Evolutionary conservation across 2,797 vertebrate species (phyloP).

Genomic region (Enteromius anoplus): DNA sequence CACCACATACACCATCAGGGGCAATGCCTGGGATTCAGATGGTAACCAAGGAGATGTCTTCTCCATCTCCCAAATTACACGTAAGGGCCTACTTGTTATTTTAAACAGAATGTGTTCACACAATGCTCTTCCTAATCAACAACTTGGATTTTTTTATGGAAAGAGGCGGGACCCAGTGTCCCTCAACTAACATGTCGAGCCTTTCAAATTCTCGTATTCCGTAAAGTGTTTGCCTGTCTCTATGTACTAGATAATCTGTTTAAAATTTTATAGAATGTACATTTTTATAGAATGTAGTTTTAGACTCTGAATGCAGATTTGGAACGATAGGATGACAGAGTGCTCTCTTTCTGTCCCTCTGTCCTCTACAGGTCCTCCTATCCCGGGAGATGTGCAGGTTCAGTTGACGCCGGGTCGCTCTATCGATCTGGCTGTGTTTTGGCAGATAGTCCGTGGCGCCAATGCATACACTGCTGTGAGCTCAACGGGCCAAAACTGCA

Average conservation of each 20-base stretch:
- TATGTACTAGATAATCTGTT: background rate
- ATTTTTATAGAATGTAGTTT: no score
- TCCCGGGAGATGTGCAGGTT: conserved; percentile 74
- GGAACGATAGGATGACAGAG: no score
- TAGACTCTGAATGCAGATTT: no score
- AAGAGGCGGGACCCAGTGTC: background rate
- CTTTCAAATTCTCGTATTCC: no score
- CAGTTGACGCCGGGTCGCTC: conserved; percentile 70
- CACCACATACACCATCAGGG: conserved; percentile 85
- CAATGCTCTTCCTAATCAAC: background rate
- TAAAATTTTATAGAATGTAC: background rate
- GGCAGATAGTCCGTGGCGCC: conserved; percentile 78
- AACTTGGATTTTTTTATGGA: background rate
- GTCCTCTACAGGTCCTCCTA: conserved; percentile 77
- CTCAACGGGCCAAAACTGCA: conserved; percentile 76
- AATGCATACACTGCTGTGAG: conserved; percentile 74
- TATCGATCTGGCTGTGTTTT: conserved; percentile 74
- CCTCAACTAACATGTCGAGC: background rate
- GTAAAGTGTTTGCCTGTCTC: background rate
- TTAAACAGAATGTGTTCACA: background rate
- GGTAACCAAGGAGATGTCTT: conserved; percentile 83
- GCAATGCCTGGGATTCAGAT: conserved; percentile 82
- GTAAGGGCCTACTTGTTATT: conserved; percentile 74
- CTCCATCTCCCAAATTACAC: conserved; percentile 87
- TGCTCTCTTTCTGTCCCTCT: no score